Base-by-base conservation (phyloP, 2,797 vertebrate species). In the Miichthys miiuy region DNA sequence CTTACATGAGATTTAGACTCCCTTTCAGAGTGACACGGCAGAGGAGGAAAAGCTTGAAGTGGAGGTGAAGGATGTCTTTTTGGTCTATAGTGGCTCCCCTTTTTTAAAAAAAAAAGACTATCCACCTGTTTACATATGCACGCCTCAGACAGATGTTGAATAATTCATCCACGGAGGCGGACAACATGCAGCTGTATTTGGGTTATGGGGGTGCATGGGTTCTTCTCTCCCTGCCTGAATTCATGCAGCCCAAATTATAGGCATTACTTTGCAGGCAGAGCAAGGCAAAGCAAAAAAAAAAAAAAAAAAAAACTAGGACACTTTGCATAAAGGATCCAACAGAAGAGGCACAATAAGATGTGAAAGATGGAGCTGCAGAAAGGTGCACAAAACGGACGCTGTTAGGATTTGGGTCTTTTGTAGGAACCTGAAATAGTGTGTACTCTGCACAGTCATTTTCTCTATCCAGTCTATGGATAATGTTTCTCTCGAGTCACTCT, bases 111-210 rank as follows among this genome's bases (percentile, higher is more conserved):
- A 80, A 87, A 82, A 30, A 30, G 0, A 88, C 83, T 38, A 85
- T 81, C 88, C 92, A 91, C 90, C 91, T 90, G 89, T 92, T 93
- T 93, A 86, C 88, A 87, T 88, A 92, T 94, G 91, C 91, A 92
- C 76, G 86, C 87, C 89, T 87, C 89, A 94, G 94, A 94, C 93
- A 92, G 90, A 90, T 85, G 89, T 87, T 94, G 93, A 93, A 94
- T 94, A 91, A 94, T 94, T 93, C 93, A 94, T 91, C 75, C 81
- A 55, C n/a, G 60, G 76, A 88, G 86, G 90, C 88, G 84, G 90
- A 93, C 91, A 87, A 84, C 90, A 89, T 77, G 91, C 90, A 89
- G 90, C 94, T 93, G 92, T 91, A 93, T 94, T 93, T 93, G 91
- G 93, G 93, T 94, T 94, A 93, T 80, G 81, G 80, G 87, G 91